Base-by-base conservation (phyloP, 2,888 invertebrate species). In the Coelinius sp. region DNA sequence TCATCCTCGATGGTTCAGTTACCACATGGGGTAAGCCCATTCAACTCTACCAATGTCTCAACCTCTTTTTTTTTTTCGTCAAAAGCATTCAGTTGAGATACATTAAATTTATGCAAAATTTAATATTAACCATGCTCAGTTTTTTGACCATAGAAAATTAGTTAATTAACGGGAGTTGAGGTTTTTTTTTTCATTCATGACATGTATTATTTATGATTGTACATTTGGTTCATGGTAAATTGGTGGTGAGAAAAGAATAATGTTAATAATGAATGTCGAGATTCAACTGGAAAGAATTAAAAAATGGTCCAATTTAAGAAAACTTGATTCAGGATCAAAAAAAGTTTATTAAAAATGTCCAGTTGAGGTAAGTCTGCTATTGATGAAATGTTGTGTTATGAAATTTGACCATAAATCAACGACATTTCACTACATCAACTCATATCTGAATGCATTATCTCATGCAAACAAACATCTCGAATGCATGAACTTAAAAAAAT, bases 401-500 rank as follows among this genome's bases (percentile, higher is more conserved):
- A 66, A 66, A 66, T 31, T 52, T 20, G 12, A 35, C 35, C 31
- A 66, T 66, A 66, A 66, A 66, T 66, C 52, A 20, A 1, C 0
- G 20, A 20, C 7, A 20, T 20, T 66, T 66, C 35, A 66, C 31
- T 6, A n/a, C 41, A 65, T 66, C 27, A 49, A 67, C 53, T 35
- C 35, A 41, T 25, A 67, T 67, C 22, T 56, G 38, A 67, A 67
- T 67, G 25, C 14, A 17, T 67, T 38, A 67, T 53, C 38, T 41
- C 44, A 41, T 56, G 41, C 24, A 53, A 67, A 67, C 67, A 67
- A 53, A 35, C n/a, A 53, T 35, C 14, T 17, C 10, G 25, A 2
- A 35, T 22, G 20, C 20, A 22, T 10, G 6, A 17, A 35, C 35
- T 4, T 12, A 20, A 35, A 22, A 62, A n/a, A n/a, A 10, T 62